Base-by-base conservation (phyloP, 2,797 vertebrate genomes). In the Sebastes matsubarae region DNA sequence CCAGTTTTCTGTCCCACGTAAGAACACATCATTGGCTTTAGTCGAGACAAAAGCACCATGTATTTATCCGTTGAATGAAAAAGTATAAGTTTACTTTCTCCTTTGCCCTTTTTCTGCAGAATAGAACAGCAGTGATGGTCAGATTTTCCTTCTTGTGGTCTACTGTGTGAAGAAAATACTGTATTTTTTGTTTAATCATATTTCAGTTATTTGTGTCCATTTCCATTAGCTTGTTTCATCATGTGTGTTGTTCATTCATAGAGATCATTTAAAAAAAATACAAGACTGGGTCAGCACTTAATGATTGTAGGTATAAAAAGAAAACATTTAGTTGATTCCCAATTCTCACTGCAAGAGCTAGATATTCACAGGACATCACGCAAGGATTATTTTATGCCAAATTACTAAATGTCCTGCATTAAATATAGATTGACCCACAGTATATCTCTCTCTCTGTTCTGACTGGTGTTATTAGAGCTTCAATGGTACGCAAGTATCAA, bases 91-190 rank as follows among this genome's bases (percentile, higher is more conserved):
- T 63, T 14, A 59, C 55, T 75, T 91, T 89, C 89, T 91, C 86
- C 67, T 93, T 93, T 91, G 91, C 89, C 87, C 82, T 90, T 87
- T 38, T 38, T 82, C 52, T 89, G 74, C 82, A 74, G 38, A 61
- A 5, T 74, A 77, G 52, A 81, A 9, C 60, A 85, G 73, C 75
- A 50, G 61, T 50, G 34, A 67, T 63, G 57, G 46, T 81, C 58
- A 67, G 46, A 68, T 77, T 72, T 69, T 24, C 68, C 58, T 71
- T 77, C 58, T 63, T 10, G 11, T 81, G 76, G 67, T 82, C 72
- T 60, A 55, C 80, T 82, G 52, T 84, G 78, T 22, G 3, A 83
- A 76, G n/a, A 70, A 13, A 24, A 67, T 71, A 18, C 38, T 61
- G 34, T 78, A 42, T 61, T 38, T 52, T 75, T 57, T 75, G 65